Evolutionary conservation across 2,797 vertebrate genomes (phyloP), one percentile per base, ranked within the genome.

Genomic region (Muraenolepis orangiensis): DNA sequence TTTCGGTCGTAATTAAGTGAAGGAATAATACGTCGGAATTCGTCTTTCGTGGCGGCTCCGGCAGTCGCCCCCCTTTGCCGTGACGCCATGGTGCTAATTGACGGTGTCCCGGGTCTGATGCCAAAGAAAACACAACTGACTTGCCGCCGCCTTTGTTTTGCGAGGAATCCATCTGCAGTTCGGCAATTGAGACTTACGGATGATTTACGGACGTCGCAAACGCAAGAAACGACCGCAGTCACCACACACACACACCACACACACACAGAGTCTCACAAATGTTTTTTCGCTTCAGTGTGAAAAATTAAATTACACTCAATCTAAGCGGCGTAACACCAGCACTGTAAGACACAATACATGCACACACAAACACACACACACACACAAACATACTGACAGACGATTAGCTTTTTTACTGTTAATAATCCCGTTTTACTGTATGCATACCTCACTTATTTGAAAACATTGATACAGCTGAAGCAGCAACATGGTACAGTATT

Each of bases 101-200:
- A 67, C 76, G 81, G 16, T n/a, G 66, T 75, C 20, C 75, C 31
- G 73, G 61, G 72, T 73, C 28, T 38, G 36, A 14, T 72, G 72
- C 70, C 73, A 81, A 73, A 40, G 31, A 14, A 78, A 82, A 84
- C 76, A 79, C 76, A 71, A 42, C 18, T 40, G 38, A 6, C 5
- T 40, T 40, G 38, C 18, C 1, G 42, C 13, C 40, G 31, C 1
- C 8, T 23, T 18, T 61, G 30, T 20, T 69, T 46, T 51, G 36
- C 64, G 11, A 28, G 28, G 51, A 57, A 7, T 57, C 51, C 23
- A 7, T 23, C 20, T n/a, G n/a, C n/a, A n/a, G n/a, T n/a, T n/a
- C n/a, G n/a, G n/a, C n/a, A n/a, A n/a, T n/a, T n/a, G n/a, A n/a
- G n/a, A n/a, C n/a, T n/a, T n/a, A n/a, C n/a, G n/a, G n/a, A n/a